Base-by-base conservation (phyloP, 1,140 invertebrate genomes). In the Solenopsis invicta region DNA sequence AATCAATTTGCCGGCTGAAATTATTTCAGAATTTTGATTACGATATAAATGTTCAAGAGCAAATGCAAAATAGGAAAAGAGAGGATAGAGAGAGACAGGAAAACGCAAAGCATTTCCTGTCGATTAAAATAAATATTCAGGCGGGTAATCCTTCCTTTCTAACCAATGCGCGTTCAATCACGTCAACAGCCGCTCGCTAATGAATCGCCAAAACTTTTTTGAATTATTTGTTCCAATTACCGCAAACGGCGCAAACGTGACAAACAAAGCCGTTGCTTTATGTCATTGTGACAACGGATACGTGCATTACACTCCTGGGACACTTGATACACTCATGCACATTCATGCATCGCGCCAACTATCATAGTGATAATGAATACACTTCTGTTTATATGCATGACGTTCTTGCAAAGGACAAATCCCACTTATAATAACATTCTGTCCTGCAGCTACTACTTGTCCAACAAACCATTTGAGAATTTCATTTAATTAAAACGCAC, bases 181-280 rank as follows among this genome's bases (percentile, higher is more conserved):
- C 48, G 18, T 41, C 64, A 34, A 69, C 77, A 81, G 64, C 85
- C 34, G 29, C 54, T 78, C 29, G 41, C 54, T 61, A 89, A 89
- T 89, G 85, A 89, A 87, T 89, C 82, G 82, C 50, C 77, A 4
- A 87, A 87, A 69, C 61, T 75, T 89, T 89, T 87, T 82, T 72
- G 81, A 52, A 54, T 41, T 81, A 88, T 45, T 59, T 75, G 59
- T 75, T 62, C 37, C 45, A 62, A 82, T 64, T 72, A 34, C 56
- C 13, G 16, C 61, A 41, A 34, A 56, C 45, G 41, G 50, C 13
- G 16, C 61, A 41, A 34, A 56, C 45, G 41, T 72, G 41, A 84
- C 69, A 69, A 74, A 74, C 81, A 37, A 13, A 21, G 45, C 62
- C 69, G 62, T 71, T 67, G 13, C 52, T 80, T 64, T 34, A 52